Evolutionary conservation across 2,113 vertebrate species (phyloP).

Genomic region (Engystomops pustulosus): DNA sequence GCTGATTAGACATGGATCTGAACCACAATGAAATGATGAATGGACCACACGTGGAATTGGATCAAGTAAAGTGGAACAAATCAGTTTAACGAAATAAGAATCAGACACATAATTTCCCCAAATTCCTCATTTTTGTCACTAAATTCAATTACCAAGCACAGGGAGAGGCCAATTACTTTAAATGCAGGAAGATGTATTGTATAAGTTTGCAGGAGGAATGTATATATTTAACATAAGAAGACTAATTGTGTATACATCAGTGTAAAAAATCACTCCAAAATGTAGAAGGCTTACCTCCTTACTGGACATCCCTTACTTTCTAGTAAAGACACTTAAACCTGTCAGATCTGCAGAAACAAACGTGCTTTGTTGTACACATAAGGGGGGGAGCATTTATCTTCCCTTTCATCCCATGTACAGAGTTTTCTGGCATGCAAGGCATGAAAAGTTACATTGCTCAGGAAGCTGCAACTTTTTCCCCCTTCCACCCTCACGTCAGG

Average conservation of each 20-base stretch:
- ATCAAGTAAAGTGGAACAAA: slow-evolving; percentile 34
- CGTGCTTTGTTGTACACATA: not conserved
- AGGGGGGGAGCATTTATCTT: too few species aligned
- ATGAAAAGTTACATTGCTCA: too few species aligned
- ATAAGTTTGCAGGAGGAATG: not conserved
- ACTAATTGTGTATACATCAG: not conserved
- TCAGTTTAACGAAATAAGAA: not conserved
- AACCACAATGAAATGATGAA: slow-evolving; percentile 10
- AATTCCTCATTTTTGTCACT: not conserved
- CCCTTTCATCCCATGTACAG: too few species aligned
- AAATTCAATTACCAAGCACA: slow-evolving; percentile 3
- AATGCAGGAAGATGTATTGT: not conserved
- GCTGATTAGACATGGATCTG: slow-evolving; percentile 10
- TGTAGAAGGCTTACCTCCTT: not conserved
- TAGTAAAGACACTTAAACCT: not conserved
- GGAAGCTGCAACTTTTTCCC: too few species aligned
- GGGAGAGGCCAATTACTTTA: not conserved
- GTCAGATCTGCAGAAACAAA: not conserved
- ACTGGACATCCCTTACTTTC: not conserved
- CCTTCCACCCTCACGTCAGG: too few species aligned
- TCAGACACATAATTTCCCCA: not conserved
- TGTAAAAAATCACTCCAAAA: not conserved
- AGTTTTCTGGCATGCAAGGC: too few species aligned
- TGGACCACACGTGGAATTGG: slow-evolving; percentile 32
- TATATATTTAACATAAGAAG: not conserved